Evolutionary conservation across 1,140 invertebrate genomes (phyloP).

Genomic region (Sweltsa coloradensis): DNA sequence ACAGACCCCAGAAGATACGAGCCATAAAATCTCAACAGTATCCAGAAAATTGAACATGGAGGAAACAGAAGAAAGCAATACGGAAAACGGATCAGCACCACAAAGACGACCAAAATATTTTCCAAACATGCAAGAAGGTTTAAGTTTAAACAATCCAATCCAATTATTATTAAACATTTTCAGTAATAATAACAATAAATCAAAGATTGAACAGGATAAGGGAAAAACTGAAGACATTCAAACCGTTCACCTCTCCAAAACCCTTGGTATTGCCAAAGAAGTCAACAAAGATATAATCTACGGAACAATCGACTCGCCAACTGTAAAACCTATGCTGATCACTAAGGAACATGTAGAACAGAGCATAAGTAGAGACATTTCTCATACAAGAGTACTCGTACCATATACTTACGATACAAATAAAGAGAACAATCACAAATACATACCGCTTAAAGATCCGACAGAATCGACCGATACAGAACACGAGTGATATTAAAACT

Average conservation of each 20-base stretch:
- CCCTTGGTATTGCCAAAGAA: not conserved
- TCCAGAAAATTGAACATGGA: too few relatives aligned
- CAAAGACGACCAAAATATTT: not conserved
- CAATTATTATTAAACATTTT: not conserved
- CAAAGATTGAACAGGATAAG: not conserved
- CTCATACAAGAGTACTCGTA: too few relatives aligned
- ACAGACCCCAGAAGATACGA: too few relatives aligned
- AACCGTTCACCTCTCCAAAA: not conserved
- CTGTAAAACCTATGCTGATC: not conserved
- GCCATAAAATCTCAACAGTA: too few relatives aligned
- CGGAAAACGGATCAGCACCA: not conserved
- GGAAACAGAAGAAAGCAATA: not conserved
- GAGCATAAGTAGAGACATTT: too few relatives aligned
- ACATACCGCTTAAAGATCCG: too few relatives aligned
- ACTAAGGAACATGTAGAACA: too few relatives aligned
- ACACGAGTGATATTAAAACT: too few relatives aligned
- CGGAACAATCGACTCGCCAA: constrained; percentile 2
- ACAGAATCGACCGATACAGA: too few relatives aligned
- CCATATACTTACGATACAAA: too few relatives aligned
- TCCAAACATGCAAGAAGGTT: not conserved
- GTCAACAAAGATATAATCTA: not conserved
- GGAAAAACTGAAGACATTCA: not conserved
- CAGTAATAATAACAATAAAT: not conserved
- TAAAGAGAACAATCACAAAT: too few relatives aligned
- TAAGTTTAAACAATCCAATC: not conserved